phyloP scores from a whole-genome alignment of 2,888 invertebrate species.

The Salticus scenicus region DNA sequence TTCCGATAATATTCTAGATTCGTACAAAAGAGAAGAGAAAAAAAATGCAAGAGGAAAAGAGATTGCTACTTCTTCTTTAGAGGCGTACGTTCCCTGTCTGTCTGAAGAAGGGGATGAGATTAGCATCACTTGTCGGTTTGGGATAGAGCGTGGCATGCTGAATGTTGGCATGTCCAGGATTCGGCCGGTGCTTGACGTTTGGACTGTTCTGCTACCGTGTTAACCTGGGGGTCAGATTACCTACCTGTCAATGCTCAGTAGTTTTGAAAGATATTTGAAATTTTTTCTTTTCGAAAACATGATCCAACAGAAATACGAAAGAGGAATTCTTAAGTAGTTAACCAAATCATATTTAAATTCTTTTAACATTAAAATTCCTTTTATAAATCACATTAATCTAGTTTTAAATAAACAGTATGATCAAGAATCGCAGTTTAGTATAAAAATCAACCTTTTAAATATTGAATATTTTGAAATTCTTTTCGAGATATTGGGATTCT shows the following conservation, averaged over 20 bases:
- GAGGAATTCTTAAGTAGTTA: too few species aligned
- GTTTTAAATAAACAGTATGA: too few species aligned
- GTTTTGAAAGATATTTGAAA: neutral
- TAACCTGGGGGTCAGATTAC: slow-evolving; percentile 1
- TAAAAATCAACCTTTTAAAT: too few species aligned
- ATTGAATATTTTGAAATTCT: too few species aligned
- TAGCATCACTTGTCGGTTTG: slow-evolving; percentile 43
- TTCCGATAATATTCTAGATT: slow-evolving; percentile 16
- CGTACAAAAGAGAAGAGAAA: neutral
- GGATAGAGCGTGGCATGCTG: neutral
- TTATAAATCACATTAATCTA: too few species aligned
- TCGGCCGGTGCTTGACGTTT: neutral
- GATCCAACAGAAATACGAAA: too few species aligned
- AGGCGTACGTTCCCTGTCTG: slow-evolving; percentile 19
- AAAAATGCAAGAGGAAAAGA: too few species aligned
- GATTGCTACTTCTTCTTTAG: slow-evolving; percentile 3
- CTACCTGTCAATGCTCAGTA: neutral
- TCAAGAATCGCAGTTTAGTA: too few species aligned
- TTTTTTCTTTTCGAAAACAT: neutral
- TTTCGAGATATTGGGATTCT: too few species aligned
- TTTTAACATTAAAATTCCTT: too few species aligned
- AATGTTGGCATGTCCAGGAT: neutral
- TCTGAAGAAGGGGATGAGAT: slow-evolving; percentile 33
- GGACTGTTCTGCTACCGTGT: slow-evolving; percentile 2
- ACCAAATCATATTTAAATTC: too few species aligned